Percentiles rank a stretch among this genome's conserved stretches.
Evolutionary conservation across 2,797 vertebrate genomes (phyloP).

Genomic region (Pteropus rufus): DNA sequence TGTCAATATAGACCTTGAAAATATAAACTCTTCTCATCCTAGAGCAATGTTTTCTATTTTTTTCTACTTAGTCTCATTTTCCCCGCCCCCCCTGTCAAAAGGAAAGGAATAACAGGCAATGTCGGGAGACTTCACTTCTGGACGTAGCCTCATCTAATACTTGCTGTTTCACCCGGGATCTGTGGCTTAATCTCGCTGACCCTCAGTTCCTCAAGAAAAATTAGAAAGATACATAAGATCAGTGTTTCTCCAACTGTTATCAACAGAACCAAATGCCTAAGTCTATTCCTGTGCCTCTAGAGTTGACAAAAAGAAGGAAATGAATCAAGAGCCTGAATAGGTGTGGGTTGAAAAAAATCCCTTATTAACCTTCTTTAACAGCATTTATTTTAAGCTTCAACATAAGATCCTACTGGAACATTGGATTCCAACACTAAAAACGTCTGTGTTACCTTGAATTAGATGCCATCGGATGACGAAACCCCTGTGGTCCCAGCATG

Average conservation of each 20-base stretch:
- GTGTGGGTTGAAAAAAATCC: neutral
- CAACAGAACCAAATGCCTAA: neutral
- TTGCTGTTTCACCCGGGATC: neutral
- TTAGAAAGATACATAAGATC: neutral
- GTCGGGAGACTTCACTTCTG: neutral
- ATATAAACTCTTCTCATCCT: neutral
- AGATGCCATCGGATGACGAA: neutral
- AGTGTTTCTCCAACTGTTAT: neutral
- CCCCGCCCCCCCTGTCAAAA: neutral
- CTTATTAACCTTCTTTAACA: neutral
- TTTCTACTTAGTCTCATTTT: neutral
- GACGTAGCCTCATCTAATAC: neutral
- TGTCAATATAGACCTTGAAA: neutral
- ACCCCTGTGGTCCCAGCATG: fast-evolving
- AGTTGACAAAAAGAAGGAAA: neutral
- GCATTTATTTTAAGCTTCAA: neutral
- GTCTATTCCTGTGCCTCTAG: neutral
- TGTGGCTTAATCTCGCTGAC: neutral
- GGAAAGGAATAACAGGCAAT: neutral
- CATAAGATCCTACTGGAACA: neutral
- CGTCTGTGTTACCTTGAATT: neutral
- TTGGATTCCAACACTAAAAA: neutral
- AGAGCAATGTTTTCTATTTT: neutral
- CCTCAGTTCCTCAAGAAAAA: neutral
- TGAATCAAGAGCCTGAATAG: neutral